A percentile compares a stretch with the other conserved stretches of the same genome.
Conservation (phyloP, 2,797 vertebrate species). For the Cryptoblepharus egeriae region DNA sequence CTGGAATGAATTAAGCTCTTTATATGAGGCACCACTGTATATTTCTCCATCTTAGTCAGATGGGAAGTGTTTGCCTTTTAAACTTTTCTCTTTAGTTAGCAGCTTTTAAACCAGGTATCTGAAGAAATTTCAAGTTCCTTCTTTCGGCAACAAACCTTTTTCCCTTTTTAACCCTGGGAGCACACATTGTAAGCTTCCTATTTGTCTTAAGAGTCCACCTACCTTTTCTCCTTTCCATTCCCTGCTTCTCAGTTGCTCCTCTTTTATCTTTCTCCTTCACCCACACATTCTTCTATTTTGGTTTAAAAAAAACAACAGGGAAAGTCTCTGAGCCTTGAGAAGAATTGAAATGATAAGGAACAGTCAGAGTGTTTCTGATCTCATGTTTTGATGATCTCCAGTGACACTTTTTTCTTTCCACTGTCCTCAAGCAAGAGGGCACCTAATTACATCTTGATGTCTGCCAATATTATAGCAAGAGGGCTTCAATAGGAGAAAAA, state of each 20-base stretch:
- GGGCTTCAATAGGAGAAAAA: neutral
- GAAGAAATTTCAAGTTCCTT: neutral
- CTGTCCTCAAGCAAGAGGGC: constrained; percentile 25
- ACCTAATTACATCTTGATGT: constrained; percentile 24
- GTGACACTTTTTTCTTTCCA: neutral
- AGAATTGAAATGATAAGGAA: constrained; percentile 22
- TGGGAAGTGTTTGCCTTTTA: constrained; percentile 1
- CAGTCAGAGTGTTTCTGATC: constrained; percentile 14
- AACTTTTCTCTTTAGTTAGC: neutral
- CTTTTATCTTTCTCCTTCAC: constrained; percentile 19
- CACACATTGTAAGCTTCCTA: neutral
- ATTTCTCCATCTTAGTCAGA: neutral
- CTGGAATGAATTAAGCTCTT: no score
- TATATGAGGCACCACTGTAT: no score
- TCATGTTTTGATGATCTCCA: neutral
- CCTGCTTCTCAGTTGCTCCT: neutral
- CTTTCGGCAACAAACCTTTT: neutral
- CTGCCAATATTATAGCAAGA: constrained; percentile 10
- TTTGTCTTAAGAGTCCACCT: constrained; percentile 24
- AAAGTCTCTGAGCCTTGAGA: neutral
- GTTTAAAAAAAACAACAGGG: no score
- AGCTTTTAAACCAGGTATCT: neutral
- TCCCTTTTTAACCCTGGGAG: neutral
- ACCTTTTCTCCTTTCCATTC: neutral
- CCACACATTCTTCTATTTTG: constrained; percentile 30